A percentile compares a stretch with the other conserved stretches of the same genome.
phyloP scores from a whole-genome alignment of 1,140 invertebrate genomes.

The Drosophila leontia region DNA sequence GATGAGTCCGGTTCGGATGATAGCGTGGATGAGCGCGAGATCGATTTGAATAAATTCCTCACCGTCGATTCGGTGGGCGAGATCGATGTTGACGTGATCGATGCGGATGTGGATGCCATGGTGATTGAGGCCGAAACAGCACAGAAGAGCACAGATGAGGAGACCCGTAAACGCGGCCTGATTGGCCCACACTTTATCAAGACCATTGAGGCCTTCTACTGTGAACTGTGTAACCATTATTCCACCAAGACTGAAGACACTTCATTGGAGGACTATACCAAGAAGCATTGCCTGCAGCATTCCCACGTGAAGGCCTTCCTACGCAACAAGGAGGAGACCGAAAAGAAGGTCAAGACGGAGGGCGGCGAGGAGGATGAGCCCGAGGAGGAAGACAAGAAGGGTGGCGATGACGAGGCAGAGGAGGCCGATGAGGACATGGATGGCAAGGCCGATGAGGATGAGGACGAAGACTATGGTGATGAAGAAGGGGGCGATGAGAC shows the following conservation, averaged over 20 bases:
- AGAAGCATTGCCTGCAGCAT: constrained; percentile 89
- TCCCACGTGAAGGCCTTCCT: constrained; percentile 90
- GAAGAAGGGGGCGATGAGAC: constrained; percentile 84
- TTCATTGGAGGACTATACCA: constrained; percentile 86
- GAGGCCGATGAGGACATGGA: constrained; percentile 84
- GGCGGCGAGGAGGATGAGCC: constrained; percentile 59
- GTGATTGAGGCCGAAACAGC: constrained; percentile 71
- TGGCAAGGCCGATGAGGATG: constrained; percentile 84
- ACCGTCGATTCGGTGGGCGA: constrained; percentile 94
- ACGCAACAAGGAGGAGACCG: constrained; percentile 90
- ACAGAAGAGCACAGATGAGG: constrained; percentile 88
- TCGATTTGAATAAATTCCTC: constrained; percentile 93
- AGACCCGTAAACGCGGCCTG: constrained; percentile 89
- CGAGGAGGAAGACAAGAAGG: constrained; percentile 40
- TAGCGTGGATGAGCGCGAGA: constrained; percentile 90
- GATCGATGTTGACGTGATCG: constrained; percentile 88
- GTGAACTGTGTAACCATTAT: constrained; percentile 91
- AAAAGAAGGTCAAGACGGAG: constrained; percentile 85
- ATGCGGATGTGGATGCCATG: constrained; percentile 75
- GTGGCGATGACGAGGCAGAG: constrained; percentile 40
- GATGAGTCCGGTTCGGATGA: constrained; percentile 85
- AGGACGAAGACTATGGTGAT: constrained; percentile 61
- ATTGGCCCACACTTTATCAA: constrained; percentile 92
- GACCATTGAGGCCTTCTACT: constrained; percentile 90
- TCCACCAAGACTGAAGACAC: constrained; percentile 88